Conservation (phyloP, 2,888 invertebrate species). For the Eledone cirrhosa region DNA sequence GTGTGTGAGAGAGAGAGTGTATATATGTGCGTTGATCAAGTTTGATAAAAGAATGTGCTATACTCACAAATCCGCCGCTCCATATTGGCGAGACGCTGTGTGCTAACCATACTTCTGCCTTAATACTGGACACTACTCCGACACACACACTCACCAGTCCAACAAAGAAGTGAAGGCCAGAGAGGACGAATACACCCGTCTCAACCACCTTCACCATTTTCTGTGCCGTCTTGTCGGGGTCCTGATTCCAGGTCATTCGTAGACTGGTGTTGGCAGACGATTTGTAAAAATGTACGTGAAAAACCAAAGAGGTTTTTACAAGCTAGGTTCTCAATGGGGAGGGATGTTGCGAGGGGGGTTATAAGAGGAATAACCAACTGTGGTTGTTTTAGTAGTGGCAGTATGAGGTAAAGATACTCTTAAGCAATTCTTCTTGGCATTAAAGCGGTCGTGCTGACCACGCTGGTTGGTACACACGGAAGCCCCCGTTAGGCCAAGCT, state of each 20-base stretch:
- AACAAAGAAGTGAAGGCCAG: slow-evolving; percentile 59
- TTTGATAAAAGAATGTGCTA: not conserved
- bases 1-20: not conserved
- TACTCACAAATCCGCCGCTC: slow-evolving; percentile 67
- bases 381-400: too few relatives aligned
- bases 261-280: slow-evolving; percentile 14
- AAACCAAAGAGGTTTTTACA: not conserved
- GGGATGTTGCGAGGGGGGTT: not conserved
- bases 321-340: not conserved
- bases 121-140: slow-evolving; percentile 62
- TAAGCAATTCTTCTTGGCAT: not conserved
- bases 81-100: slow-evolving; percentile 67
- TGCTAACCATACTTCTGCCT: slow-evolving; percentile 66
- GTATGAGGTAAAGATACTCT: not conserved
- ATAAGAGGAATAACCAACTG: not conserved
- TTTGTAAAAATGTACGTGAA: not conserved
- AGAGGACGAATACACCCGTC: slow-evolving; percentile 58
- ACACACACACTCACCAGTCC: slow-evolving; percentile 63
- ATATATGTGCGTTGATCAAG: not conserved
- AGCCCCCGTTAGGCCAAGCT: not conserved
- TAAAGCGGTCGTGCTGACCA: slow-evolving; percentile 23
- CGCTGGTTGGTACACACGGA: not conserved
- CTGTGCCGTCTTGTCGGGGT: slow-evolving; percentile 25
- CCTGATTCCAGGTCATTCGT: slow-evolving; percentile 15
- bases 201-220: slow-evolving; percentile 57